Base-by-base conservation (phyloP, 2,797 vertebrate species). In the Mionectes olivaceus region DNA sequence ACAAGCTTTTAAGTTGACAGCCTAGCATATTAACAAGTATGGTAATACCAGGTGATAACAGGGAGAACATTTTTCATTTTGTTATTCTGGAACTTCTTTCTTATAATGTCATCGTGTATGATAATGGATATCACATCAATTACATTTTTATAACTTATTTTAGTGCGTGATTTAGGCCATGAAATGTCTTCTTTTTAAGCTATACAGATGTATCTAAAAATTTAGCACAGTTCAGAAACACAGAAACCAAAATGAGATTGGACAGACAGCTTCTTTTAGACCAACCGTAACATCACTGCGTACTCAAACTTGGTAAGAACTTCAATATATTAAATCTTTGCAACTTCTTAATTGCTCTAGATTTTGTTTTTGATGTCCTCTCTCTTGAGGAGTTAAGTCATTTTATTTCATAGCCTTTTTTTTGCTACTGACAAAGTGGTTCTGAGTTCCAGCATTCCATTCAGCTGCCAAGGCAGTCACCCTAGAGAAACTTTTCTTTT, bases 401-500 rank as follows among this genome's bases (percentile, higher is more conserved):
- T 13, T 91, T 86, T 6, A 71, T 82, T 91, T 82, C 37, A 61
- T 25, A 63, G 59, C 11, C 11, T 19, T 33, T 73, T 56, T 63
- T 21, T 2, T 11, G 3, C 5, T 0, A 64, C 6, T 75, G 70
- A 97, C 86, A 91, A 95, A 95, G 90, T 77, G 75, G 70, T 87
- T 90, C 88, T 83, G 82, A 94, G 77, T 47, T 85, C n/a, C 57
- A 90, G 57, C 88, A 94, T 96, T 95, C 90, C 90, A 68, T 49
- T 39, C 28, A 77, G 75, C 63, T 92, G 92, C 89, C 85, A 90
- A 78, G 10, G n/a, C 65, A 77, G 83, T 94, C 89, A 93, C 80
- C 85, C 93, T 77, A 94, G 94, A 92, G 89, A 95, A 93, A 89
- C 43, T 91, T 83, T 83, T 87, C 61, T 92, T 94, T 83, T 87